Base-by-base conservation (phyloP, 1,140 invertebrate species). In the Platyura marginata region DNA sequence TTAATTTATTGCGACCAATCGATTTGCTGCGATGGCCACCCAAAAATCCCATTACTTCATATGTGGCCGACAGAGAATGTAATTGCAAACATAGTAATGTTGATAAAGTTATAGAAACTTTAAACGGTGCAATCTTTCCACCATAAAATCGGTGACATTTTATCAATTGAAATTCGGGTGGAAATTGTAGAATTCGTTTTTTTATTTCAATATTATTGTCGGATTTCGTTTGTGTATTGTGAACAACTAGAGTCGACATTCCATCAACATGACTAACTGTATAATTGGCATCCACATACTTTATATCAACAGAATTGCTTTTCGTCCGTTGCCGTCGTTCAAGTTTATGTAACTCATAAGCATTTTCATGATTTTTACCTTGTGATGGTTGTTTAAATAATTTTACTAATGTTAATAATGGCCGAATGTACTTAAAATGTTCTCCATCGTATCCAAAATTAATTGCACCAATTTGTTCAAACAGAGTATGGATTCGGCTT, bases 41-140 rank as follows among this genome's bases (percentile, higher is more conserved):
- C 32, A 79, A 52, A 44, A 82, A 65, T 16, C 80, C 80, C 67
- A 81, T 81, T 18, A 83, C 76, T 63, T 83, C 80, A 3, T 67
- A 72, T 32, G 64, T 56, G 9, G 70, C 74, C 21, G 70, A 64
- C 56, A 81, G 77, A 40, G 77, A 66, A 62, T 83, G 80, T 21
- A 73, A 63, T 55, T 82, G 77, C 68, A 80, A 74, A 3, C 70
- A 55, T 5, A 79, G 53, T 36, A 81, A 57, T 1, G 73, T 67
- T 4, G 70, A 68, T 44, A 72, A 61, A 40, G 67, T 54, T 33
- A 81, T 51, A 21, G 63, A 62, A 4, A 81, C 66, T 25, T 48
- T 50, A 51, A 71, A 80, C 39, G 77, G 75, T 44, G 75, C 75
- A 19, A 65, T 62, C 48, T 57, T 61, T 10, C 69, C 65, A 15